These are phyloP conservation scores for Antheraea assamensis DNA, from an alignment of 2,888 invertebrate species.

Conservation along the genomic window DNA sequence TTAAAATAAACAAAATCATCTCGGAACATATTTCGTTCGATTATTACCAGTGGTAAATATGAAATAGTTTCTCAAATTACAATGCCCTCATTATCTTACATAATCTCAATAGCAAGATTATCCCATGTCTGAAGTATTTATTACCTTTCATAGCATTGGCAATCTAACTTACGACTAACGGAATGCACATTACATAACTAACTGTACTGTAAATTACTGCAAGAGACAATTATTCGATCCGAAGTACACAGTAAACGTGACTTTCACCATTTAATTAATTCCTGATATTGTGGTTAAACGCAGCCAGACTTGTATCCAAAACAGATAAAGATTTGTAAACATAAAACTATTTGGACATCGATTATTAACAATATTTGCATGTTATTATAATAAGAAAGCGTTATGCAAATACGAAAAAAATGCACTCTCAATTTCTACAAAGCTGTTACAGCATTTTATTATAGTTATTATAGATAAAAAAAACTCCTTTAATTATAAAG, in stretches of 20 bases:
- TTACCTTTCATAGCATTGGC: neutral
- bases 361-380: neutral
- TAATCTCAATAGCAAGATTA: neutral
- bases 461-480: neutral
- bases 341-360: neutral
- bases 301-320: neutral
- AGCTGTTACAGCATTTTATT: neutral
- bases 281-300: constrained; percentile 6
- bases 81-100: no score
- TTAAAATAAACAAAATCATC: neutral
- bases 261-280: constrained; percentile 3
- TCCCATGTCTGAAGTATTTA: neutral
- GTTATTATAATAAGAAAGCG: neutral
- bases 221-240: constrained; percentile 8
- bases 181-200: constrained; percentile 1
- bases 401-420: neutral
- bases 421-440: neutral
- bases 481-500: neutral
- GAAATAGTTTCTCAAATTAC: neutral
- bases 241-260: neutral
- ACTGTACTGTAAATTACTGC: constrained; percentile 5
- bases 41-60: neutral
- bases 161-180: neutral
- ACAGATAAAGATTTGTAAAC: neutral
- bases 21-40: neutral